Evolutionary conservation across 2,797 vertebrate species (phyloP).

Genomic region (Corythornis leucogaster): DNA sequence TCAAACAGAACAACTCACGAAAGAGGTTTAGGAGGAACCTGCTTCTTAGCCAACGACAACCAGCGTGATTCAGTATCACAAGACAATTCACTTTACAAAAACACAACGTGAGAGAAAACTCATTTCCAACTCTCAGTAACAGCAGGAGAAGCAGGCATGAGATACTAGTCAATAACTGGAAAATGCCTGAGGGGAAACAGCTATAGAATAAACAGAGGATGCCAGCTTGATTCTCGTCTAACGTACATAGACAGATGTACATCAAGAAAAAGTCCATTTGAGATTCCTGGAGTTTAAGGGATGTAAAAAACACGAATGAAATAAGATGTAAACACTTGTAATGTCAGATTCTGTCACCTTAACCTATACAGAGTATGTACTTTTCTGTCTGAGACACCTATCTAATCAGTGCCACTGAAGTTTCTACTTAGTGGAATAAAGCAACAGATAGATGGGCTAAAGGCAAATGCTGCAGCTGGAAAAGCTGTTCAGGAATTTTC

Average conservation of each 20-base stretch:
- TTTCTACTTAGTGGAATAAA: not conserved
- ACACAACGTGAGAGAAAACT: not conserved
- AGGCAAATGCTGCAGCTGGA: not conserved
- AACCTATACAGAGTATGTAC: not conserved
- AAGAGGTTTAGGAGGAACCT: conserved; percentile 5
- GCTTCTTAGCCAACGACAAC: conserved; percentile 16
- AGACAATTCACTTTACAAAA: conserved; percentile 5
- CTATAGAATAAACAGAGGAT: not conserved
- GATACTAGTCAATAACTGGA: not conserved
- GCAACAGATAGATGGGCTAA: not conserved
- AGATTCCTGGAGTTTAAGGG: not conserved
- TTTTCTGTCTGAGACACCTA: not conserved
- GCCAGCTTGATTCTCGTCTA: not conserved
- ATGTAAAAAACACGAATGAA: not conserved
- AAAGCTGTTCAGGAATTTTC: not conserved
- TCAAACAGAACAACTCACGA: conserved; percentile 20
- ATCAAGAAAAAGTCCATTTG: not conserved
- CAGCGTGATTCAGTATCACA: not conserved
- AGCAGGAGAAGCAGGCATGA: not conserved
- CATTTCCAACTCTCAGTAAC: not conserved
- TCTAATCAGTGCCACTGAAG: not conserved
- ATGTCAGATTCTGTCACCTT: not conserved
- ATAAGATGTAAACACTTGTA: not conserved
- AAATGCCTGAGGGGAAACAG: not conserved
- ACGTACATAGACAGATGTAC: not conserved